A percentile compares a stretch with the other conserved stretches of the same genome.
Evolutionary conservation across 1,140 invertebrate genomes (phyloP).

Genomic region (Drosophila simulans): DNA sequence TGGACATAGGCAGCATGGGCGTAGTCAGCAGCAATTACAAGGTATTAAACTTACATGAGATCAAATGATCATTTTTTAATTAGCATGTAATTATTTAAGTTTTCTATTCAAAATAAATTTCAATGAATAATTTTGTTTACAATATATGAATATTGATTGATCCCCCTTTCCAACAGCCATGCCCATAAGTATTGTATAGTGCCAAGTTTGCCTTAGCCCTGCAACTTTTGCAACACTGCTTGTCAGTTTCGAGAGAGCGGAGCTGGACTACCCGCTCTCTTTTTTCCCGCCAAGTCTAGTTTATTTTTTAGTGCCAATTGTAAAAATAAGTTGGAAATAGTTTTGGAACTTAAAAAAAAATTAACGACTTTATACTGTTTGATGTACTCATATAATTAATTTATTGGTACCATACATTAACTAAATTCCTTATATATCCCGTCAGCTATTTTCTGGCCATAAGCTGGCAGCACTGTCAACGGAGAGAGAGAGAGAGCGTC

Average conservation of each 20-base stretch:
- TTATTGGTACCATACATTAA: too few species aligned
- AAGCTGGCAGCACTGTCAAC: not conserved
- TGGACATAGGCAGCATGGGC: not conserved
- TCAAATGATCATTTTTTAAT: too few species aligned
- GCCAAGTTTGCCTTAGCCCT: slow-evolving; percentile 15
- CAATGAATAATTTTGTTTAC: too few species aligned
- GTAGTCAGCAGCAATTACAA: not conserved
- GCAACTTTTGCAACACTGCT: slow-evolving; percentile 33
- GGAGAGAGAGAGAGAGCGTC: slow-evolving; percentile 14
- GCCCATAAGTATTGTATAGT: slow-evolving; percentile 31
- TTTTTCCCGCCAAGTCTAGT: too few species aligned
- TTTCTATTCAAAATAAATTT: too few species aligned
- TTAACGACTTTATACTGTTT: too few species aligned
- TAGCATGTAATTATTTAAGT: too few species aligned
- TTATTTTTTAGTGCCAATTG: too few species aligned
- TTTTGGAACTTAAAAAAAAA: too few species aligned
- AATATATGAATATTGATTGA: too few species aligned
- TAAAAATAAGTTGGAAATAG: too few species aligned
- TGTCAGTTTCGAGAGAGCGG: slow-evolving; percentile 32
- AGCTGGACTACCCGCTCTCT: not conserved
- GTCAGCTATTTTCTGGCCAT: not conserved
- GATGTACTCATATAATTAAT: too few species aligned
- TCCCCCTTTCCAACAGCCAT: not conserved
- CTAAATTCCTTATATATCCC: not conserved
- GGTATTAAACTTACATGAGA: not conserved